Conservation (phyloP, 1,140 invertebrate species). For the Platyscapa corneri region DNA sequence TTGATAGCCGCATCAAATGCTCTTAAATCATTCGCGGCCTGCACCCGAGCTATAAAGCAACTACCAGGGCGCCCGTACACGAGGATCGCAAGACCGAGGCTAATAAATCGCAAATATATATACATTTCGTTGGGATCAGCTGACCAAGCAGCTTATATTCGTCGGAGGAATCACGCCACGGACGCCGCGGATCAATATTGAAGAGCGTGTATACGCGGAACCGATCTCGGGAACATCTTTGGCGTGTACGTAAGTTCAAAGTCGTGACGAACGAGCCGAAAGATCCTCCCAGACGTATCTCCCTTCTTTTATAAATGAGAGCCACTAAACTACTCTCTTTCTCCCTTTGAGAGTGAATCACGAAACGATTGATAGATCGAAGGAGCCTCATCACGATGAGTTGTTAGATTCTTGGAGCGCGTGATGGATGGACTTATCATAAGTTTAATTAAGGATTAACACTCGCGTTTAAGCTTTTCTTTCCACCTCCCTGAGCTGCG, state of each 20-base stretch:
- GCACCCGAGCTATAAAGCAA: constrained; percentile 29
- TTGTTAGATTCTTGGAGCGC: background rate
- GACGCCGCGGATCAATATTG: constrained; percentile 12
- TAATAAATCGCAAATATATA: constrained; percentile 41
- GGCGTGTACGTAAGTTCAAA: constrained; percentile 5
- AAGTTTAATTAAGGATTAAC: constrained; percentile 4
- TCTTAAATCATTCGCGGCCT: constrained; percentile 37
- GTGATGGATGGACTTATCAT: constrained; percentile 1
- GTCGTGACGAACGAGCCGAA: constrained; percentile 35
- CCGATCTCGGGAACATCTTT: background rate
- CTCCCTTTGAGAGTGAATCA: background rate
- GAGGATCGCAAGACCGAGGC: background rate
- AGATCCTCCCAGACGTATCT: constrained; percentile 28
- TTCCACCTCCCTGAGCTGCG: no score
- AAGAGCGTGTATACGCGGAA: background rate
- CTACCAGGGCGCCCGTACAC: constrained; percentile 1
- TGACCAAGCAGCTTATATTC: background rate
- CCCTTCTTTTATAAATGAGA: constrained; percentile 29
- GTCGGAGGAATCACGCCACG: background rate
- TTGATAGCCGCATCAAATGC: background rate
- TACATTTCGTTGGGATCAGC: constrained; percentile 1
- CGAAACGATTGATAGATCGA: constrained; percentile 30
- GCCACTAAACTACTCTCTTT: background rate
- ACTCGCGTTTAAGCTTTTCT: background rate
- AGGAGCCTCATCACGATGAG: constrained; percentile 5